Evolutionary conservation across 1,140 invertebrate genomes (phyloP).

Genomic region (Macrosteles quadrilineatus): DNA sequence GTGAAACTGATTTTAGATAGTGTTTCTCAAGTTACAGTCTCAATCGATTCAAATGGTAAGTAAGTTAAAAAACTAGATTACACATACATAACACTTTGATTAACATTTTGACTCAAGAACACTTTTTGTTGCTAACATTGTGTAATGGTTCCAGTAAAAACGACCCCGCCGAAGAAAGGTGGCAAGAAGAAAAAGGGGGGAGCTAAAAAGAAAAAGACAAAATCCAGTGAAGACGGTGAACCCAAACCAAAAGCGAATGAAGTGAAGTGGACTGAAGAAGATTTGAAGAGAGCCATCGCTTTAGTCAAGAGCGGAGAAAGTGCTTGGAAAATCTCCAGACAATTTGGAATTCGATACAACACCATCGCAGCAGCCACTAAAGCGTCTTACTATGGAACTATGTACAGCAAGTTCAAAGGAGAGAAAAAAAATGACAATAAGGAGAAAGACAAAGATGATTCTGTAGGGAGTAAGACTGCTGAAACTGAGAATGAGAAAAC

Average conservation of each 20-base stretch:
- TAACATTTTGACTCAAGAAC: no score
- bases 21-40: no score
- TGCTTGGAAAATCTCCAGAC: constrained; percentile 15
- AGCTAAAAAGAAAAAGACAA: not conserved
- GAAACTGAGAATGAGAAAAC: not conserved
- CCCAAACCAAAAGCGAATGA: not conserved
- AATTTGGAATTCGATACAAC: constrained; percentile 2
- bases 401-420: constrained; percentile 14
- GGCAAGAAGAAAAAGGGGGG: not conserved
- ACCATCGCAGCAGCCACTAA: constrained; percentile 26
- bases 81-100: no score
- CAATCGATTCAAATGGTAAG: no score
- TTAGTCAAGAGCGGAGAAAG: constrained; percentile 1
- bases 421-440: not conserved
- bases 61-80: no score
- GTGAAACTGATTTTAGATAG: no score
- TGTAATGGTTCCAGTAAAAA: not conserved
- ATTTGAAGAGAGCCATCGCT: constrained; percentile 18
- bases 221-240: not conserved
- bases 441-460: constrained; percentile 13
- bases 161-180: not conserved
- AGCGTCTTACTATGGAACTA: not conserved
- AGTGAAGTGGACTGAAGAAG: constrained; percentile 11
- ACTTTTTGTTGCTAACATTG: no score
- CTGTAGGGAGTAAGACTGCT: not conserved